Conservation (phyloP, 2,888 invertebrate genomes). For the Agriopis marginaria region DNA sequence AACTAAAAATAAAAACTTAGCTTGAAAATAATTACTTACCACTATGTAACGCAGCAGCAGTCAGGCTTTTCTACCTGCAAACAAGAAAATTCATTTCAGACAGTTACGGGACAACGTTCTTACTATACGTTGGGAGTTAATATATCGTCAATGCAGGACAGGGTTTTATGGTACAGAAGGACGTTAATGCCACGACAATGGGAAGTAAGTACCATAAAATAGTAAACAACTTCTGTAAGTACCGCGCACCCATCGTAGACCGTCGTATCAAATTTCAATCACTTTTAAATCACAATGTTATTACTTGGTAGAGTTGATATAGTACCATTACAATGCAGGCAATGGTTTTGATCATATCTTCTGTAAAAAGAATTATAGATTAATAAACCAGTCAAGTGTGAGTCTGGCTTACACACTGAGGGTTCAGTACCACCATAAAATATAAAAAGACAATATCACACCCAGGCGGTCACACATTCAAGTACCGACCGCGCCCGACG, state of each 20-base stretch:
- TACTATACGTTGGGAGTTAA: conserved; percentile 36
- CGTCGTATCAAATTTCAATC: conserved; percentile 66
- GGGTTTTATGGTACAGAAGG: conserved; percentile 62
- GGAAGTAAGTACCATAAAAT: conserved; percentile 64
- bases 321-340: not conserved
- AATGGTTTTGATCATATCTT: too few species aligned
- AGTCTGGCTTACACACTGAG: too few species aligned
- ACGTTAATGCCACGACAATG: conserved; percentile 63
- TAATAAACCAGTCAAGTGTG: too few species aligned
- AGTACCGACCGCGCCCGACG: too few species aligned
- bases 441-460: too few species aligned
- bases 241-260: conserved; percentile 49
- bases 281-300: conserved; percentile 49
- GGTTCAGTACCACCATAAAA: too few species aligned
- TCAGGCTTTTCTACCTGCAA: conserved; percentile 43
- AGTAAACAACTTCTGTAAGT: conserved; percentile 66
- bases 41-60: conserved; percentile 36
- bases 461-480: too few species aligned
- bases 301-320: not conserved
- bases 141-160: conserved; percentile 58
- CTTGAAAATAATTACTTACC: conserved; percentile 24
- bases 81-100: conserved; percentile 33
- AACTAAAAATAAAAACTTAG: not conserved
- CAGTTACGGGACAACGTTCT: conserved; percentile 29
- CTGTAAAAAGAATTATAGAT: too few species aligned